Evolutionary conservation across 2,888 invertebrate species (phyloP), one percentile per base, ranked within the genome.

Genomic region (Hydraecia micacea): DNA sequence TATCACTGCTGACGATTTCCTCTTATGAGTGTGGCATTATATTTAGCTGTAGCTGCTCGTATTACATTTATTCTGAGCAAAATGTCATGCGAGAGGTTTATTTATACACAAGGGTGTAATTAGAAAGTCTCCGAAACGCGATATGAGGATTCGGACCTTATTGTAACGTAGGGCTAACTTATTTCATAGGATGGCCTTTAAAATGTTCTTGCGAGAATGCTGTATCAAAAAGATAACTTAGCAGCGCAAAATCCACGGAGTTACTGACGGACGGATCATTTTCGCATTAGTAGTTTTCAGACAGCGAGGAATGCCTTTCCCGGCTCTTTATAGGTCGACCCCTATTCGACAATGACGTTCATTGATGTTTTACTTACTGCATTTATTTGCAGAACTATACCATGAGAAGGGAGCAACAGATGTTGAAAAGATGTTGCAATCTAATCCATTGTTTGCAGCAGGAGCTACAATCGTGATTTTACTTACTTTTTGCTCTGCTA

Each of bases 1-100:
- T 86, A 86, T 86, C 69, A 79, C 58, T 77, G 79, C 66, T 76
- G 72, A 78, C 77, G 63, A 76, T 86, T 86, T 86, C 86, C 86
- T 84, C 76, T n/a, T 78, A 70, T 42, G 73, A 75, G 63, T 81
- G 55, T 71, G 62, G 69, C 49, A 75, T 83, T 86, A 86, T 86
- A 86, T 84, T 84, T 86, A 86, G 81, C 80, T 65, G 71, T 68
- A 62, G 73, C 75, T 84, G 65, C 75, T 84, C 79, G 66, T 66
- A 65, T 86, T 84, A 79, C 75, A 80, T 77, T 84, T 78, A 73
- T 77, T 81, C 68, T 55, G 80, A 73, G 79, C 75, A 62, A 73
- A 85, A 77, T 85, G 70, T 72, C 73, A 74, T 79, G 65, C 75
- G 77, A 80, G 77, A 78, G 25, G 68, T 79, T 77, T 85, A 84